phyloP scores from a whole-genome alignment of 2,113 vertebrate genomes.

The Dasyornis broadbenti region DNA sequence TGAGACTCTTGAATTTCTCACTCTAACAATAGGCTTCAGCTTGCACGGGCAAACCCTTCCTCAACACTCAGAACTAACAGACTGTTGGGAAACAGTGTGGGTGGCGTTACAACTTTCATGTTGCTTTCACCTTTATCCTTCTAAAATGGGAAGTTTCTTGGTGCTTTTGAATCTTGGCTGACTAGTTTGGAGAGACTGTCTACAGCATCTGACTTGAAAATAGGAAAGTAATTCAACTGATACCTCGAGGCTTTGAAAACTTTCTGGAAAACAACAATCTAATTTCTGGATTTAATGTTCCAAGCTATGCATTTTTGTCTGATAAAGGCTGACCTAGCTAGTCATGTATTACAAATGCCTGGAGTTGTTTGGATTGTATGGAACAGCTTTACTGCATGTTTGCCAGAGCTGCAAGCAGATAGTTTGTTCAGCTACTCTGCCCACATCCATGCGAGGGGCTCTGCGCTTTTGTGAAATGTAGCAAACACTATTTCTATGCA shows the following conservation, averaged over 20 bases:
- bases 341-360: constrained; percentile 50
- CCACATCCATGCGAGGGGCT: fast-evolving
- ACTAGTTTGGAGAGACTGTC: background rate
- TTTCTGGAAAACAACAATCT: background rate
- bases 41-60: background rate
- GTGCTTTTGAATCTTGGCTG: background rate
- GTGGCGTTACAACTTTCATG: background rate
- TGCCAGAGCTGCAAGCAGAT: background rate
- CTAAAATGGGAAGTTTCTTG: background rate
- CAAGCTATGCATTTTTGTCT: constrained; percentile 39
- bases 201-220: background rate
- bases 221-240: background rate
- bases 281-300: constrained; percentile 57
- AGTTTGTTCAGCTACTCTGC: background rate
- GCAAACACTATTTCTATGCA: background rate
- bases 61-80: background rate
- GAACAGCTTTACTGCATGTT: background rate
- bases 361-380: background rate
- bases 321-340: constrained; percentile 33
- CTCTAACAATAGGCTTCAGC: background rate
- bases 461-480: background rate
- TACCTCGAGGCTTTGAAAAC: constrained; percentile 3
- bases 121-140: background rate
- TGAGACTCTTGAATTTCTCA: background rate
- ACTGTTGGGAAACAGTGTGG: background rate